Evolutionary conservation across 2,113 vertebrate genomes (phyloP).

Genomic region (Dolichallabes microphthalmus): DNA sequence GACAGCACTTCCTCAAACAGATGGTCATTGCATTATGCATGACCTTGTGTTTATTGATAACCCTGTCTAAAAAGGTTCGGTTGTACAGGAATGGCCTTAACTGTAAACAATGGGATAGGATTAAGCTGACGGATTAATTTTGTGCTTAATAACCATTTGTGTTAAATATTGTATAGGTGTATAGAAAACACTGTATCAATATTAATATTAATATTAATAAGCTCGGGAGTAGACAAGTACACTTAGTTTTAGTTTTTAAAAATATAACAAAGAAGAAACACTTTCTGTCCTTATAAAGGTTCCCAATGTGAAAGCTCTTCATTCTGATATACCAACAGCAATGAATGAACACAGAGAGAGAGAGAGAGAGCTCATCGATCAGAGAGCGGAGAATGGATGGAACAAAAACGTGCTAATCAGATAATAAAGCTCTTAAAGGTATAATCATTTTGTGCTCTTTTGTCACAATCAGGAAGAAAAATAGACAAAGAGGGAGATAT

Average conservation of each 20-base stretch:
- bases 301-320: constrained; percentile 56
- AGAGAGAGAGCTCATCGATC: constrained; percentile 36
- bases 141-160: background rate
- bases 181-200: constrained; percentile 13
- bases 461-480: background rate
- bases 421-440: constrained; percentile 39
- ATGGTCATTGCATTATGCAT: constrained; percentile 23
- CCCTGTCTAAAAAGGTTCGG: background rate
- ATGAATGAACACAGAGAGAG: constrained; percentile 13
- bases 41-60: constrained; percentile 11
- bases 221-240: background rate
- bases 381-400: constrained; percentile 40
- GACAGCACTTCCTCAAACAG: constrained; percentile 32
- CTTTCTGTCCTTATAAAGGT: background rate
- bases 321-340: constrained; percentile 59
- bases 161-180: background rate
- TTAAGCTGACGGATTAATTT: background rate
- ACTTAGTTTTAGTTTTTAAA: background rate
- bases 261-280: background rate
- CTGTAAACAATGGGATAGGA: background rate
- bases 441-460: background rate
- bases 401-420: constrained; percentile 56
- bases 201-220: constrained; percentile 39
- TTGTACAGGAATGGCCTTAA: background rate
- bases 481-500: constrained; percentile 1